Evolutionary conservation across 1,140 invertebrate genomes (phyloP), one percentile per base, ranked within the genome.

Genomic region (Cydia amplana): DNA sequence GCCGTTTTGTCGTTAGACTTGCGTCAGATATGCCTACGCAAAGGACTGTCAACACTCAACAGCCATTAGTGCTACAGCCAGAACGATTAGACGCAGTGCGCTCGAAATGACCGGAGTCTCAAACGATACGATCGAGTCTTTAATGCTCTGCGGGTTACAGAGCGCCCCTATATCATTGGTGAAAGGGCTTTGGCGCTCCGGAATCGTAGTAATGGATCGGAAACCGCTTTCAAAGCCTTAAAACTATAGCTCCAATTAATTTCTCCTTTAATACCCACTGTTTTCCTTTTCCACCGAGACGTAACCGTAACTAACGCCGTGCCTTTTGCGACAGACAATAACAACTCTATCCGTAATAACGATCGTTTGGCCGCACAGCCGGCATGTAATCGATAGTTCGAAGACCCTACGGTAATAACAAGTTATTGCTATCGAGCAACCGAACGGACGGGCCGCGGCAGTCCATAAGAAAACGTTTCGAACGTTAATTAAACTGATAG

Each of bases 331-430:
- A 67, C 64, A 67, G 64, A 67, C 64, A n/a, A 67, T 67, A 64
- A 64, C 63, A 64, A 67, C 64, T 67, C 64, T 67, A 67, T 28
- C 28, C 28, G 64, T 67, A 67, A 67, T 67, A 67, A 67, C 64
- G 64, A 67, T 67, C 28, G 64, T 67, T 67, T 67, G 64, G 64
- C 28, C 36, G 36, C 36, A 40, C 25, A 32, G 64, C 64, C 64
- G 25, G 64, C 64, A 67, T 20, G 64, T 67, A 85, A 87, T 88
- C 83, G 85, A 88, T 87, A 88, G 87, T 83, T 80, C 83, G 80
- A 82, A 77, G 87, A 85, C 85, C 87, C 75, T 36, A 70, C 75
- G 77, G 64, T 77, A 75, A 79, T 80, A 80, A 82, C 82, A 74
- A 82, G 82, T 82, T 80, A 79, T 76, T 75, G 72, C 72, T 77